Evolutionary conservation across 2,888 invertebrate species (phyloP), one percentile per base, ranked within the genome.

Genomic region (Drosophila percnosoma): DNA sequence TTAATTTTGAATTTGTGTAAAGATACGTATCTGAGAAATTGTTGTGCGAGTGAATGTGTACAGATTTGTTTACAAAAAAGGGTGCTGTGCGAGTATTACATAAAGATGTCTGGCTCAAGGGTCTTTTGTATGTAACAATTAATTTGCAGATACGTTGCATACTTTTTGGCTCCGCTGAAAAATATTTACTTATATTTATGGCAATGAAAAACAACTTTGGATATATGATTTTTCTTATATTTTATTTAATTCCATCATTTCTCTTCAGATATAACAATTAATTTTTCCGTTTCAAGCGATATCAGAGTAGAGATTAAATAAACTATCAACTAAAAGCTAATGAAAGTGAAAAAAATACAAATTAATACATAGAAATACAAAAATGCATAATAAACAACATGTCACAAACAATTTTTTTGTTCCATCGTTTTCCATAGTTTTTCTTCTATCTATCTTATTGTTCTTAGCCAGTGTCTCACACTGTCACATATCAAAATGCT

Each of bases 311-410:
- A 89, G 75, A 90, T 91, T 91, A 91, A 90, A 91, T 91, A 91
- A 90, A 87, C 91, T 91, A 92, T 79, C 65, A 83, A 85, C 91
- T 91, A 89, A 78, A 79, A 82, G 80, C 85, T 81, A 87, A 78
- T 74, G 86, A 86, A 73, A 90, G 71, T 75, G 75, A 89, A 81
- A 72, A 77, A 87, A 89, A 75, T 82, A 78, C 70, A 77, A 82
- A 81, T 77, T 83, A 80, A 84, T 82, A 88, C 88, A 79, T 78
- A 80, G 75, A 83, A 80, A 79, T 78, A 76, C 73, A 84, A 81
- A 81, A 82, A 86, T 87, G 87, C 89, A 91, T 89, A 90, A 91
- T 91, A 87, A 92, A 91, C 91, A 92, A 92, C 90, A 90, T 89
- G 91, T 90, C 88, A 91, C 88, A 87, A 86, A 80, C 80, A 79